Base-by-base conservation (phyloP, 1,140 invertebrate species). In the Oppia nitens region DNA sequence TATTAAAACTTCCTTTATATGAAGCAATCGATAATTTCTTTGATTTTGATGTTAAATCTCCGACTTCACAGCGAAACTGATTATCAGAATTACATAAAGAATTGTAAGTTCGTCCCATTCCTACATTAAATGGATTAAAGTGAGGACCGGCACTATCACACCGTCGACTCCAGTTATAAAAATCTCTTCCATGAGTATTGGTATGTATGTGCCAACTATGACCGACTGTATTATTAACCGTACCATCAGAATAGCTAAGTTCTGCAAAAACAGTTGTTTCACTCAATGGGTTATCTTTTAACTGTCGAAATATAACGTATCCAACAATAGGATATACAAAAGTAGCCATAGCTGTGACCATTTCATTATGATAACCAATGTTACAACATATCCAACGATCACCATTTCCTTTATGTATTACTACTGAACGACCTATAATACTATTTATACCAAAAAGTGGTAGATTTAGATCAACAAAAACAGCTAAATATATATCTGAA, bases 141-240 rank as follows among this genome's bases (percentile, higher is more conserved):
- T 84, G 74, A 3, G 69, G 66, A n/a, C 84, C 86, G 3, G 85
- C 78, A 64, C 85, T 89, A 6, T 57, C 63, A 51, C 72, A 74
- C 50, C 91, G 73, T 56, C 76, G 79, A 49, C 81, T 83, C 87
- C 88, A 93, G 68, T 90, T 87, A 67, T 90, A 91, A 68, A 85
- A 93, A 70, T 95, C 91, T 64, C 79, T 81, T n/a, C 81, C 83
- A 1, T 80, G 75, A 55, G 75, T 69, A 61, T 77, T 67, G 23
- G 74, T 70, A 62, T 82, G 79, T 29, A 84, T 71, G 64, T 76
- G 74, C 80, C 81, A 84, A 20, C 70, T 68, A 70, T 91, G 87
- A 48, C 80, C 77, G 24, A 73, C 72, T 0, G 85, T 85, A 14
- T 28, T 27, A 57, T 60, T 65, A 4, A 14, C 20, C 3, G 17